Percentiles rank a stretch among this genome's conserved stretches.
Conservation (phyloP, 2,888 invertebrate genomes). For the Callyntrura sp. region DNA sequence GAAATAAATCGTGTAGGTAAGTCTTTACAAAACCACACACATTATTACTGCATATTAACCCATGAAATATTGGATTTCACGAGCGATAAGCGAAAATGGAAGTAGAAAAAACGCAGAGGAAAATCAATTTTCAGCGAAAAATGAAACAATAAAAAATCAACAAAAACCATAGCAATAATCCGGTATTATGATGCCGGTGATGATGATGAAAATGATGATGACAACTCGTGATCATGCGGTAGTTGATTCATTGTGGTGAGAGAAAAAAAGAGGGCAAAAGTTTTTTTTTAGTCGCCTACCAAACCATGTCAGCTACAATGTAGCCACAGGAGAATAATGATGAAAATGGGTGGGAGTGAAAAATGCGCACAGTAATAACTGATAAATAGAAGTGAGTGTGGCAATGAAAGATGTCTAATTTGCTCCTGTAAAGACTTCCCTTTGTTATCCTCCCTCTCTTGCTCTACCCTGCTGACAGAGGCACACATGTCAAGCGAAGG, state of each 20-base stretch:
- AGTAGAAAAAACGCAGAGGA: not conserved
- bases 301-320: not conserved
- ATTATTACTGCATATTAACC: not conserved
- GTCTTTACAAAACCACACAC: not conserved
- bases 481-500: constrained; percentile 43
- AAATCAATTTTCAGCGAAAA: constrained; percentile 17
- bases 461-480: not conserved
- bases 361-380: constrained; percentile 10
- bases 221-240: not conserved
- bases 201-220: not conserved
- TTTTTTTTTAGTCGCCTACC: not conserved
- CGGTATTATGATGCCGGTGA: not conserved
- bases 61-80: constrained; percentile 21
- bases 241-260: constrained; percentile 5
- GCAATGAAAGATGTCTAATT: constrained; percentile 57
- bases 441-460: constrained; percentile 52
- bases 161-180: not conserved
- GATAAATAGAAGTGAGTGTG: constrained; percentile 21
- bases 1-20: not conserved
- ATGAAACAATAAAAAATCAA: not conserved
- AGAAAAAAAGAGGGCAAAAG: constrained; percentile 41
- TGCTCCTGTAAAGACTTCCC: constrained; percentile 55
- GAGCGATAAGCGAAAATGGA: constrained; percentile 30
- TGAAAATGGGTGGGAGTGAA: constrained; percentile 44
- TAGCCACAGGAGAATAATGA: not conserved